Evolutionary conservation across 2,888 invertebrate species (phyloP).

Genomic region (Agapostemon virescens): DNA sequence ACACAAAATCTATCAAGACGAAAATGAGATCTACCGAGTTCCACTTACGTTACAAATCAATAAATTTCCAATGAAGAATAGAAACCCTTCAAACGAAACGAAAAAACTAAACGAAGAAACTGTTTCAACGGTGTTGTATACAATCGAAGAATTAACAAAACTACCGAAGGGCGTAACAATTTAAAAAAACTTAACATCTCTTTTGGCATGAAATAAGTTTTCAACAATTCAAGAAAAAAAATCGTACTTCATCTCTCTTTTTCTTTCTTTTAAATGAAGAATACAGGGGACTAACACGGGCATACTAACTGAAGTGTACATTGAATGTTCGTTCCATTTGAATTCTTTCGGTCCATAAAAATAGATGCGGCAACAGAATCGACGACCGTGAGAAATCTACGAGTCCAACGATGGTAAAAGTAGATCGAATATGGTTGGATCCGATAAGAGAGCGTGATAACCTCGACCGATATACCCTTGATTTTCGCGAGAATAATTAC

Average conservation of each 20-base stretch:
- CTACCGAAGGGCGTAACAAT: slow-evolving; percentile 26
- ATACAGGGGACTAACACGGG: not conserved
- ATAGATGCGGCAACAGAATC: slow-evolving; percentile 2
- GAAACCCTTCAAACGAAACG: not conserved
- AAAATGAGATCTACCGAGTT: not conserved
- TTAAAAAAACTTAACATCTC: slow-evolving; percentile 11
- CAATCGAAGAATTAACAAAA: slow-evolving; percentile 35
- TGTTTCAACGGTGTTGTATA: slow-evolving; percentile 7
- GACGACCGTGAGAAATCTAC: slow-evolving; percentile 19
- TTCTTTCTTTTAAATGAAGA: not conserved
- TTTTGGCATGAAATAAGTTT: not conserved
- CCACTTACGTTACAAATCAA: not conserved
- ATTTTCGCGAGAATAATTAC: slow-evolving; percentile 78
- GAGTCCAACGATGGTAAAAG: slow-evolving; percentile 19
- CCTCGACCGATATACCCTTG: slow-evolving; percentile 74
- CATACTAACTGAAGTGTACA: not conserved
- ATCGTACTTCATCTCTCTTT: not conserved
- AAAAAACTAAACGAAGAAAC: slow-evolving; percentile 14
- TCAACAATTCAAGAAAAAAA: not conserved
- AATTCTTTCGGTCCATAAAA: slow-evolving; percentile 30
- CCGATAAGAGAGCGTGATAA: slow-evolving; percentile 74
- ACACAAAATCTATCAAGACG: not conserved
- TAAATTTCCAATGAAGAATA: not conserved
- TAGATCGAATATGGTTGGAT: slow-evolving; percentile 42
- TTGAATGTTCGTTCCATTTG: slow-evolving; percentile 25